Evolutionary conservation across 2,888 invertebrate genomes (phyloP).

Genomic region (Diadromus collaris): DNA sequence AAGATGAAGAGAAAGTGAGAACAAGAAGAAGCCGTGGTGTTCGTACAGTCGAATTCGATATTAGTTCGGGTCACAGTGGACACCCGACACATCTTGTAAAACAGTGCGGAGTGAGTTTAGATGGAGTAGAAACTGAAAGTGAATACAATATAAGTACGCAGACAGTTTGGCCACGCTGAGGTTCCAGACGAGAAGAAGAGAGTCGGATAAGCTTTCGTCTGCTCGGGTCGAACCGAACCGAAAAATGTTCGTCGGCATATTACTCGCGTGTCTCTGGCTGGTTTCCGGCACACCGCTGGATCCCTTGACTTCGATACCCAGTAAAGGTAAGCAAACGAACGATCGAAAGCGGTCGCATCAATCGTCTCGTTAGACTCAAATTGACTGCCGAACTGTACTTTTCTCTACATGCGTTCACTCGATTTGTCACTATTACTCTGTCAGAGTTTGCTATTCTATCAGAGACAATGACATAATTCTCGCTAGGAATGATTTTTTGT

Average conservation of each 20-base stretch:
- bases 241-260: constrained; percentile 69
- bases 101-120: not conserved
- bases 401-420: constrained; percentile 7
- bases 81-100: not conserved
- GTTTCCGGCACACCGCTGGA: constrained; percentile 72
- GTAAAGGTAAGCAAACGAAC: constrained; percentile 67
- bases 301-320: constrained; percentile 69
- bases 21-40: not conserved
- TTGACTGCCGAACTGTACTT: not conserved
- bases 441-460: too few species aligned
- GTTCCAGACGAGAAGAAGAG: constrained; percentile 48
- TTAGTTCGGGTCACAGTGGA: not conserved
- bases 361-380: constrained; percentile 20
- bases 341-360: constrained; percentile 23
- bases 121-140: not conserved
- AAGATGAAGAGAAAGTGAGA: not conserved
- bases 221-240: constrained; percentile 68
- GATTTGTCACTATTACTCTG: not conserved
- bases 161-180: constrained; percentile 25
- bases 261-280: constrained; percentile 72
- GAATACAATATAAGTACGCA: constrained; percentile 4
- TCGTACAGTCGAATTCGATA: not conserved
- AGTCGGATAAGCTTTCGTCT: constrained; percentile 67
- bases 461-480: too few species aligned
- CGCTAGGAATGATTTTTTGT: too few species aligned